Conservation (phyloP, 2,888 invertebrate genomes). For the Metellina segmentata region DNA sequence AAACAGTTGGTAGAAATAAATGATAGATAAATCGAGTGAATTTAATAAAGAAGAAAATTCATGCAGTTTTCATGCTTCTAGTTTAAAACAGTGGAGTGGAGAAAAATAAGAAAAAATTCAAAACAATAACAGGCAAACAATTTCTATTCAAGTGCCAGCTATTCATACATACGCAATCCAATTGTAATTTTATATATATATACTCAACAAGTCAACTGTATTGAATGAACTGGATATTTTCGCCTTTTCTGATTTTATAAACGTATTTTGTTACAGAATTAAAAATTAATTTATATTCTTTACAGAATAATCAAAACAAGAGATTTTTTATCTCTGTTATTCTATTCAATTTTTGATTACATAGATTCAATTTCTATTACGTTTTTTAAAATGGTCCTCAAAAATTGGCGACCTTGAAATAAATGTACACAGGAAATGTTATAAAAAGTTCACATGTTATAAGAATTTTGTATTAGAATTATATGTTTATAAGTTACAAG, state of each 20-base stretch:
- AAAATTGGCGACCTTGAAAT: too few species aligned
- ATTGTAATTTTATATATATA: constrained; percentile 29
- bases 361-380: too few species aligned
- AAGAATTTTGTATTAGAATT: too few species aligned
- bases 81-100: constrained; percentile 60
- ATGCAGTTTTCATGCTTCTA: constrained; percentile 68
- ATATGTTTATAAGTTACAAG: too few species aligned
- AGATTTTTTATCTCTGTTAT: not conserved
- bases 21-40: constrained; percentile 18
- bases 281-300: not conserved
- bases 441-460: too few species aligned
- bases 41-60: constrained; percentile 52
- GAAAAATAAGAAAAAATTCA: constrained; percentile 47
- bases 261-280: not conserved
- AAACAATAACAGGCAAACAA: constrained; percentile 70
- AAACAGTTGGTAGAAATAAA: constrained; percentile 37
- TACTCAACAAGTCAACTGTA: not conserved
- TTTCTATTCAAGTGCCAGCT: constrained; percentile 68
- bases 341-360: not conserved
- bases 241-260: not conserved
- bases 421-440: too few species aligned
- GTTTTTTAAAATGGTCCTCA: too few species aligned
- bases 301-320: not conserved
- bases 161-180: constrained; percentile 73
- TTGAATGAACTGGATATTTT: constrained; percentile 22